These are phyloP conservation scores for Sphecodes monilicornis DNA, from an alignment of 2,888 invertebrate genomes.

Conservation along the genomic window DNA sequence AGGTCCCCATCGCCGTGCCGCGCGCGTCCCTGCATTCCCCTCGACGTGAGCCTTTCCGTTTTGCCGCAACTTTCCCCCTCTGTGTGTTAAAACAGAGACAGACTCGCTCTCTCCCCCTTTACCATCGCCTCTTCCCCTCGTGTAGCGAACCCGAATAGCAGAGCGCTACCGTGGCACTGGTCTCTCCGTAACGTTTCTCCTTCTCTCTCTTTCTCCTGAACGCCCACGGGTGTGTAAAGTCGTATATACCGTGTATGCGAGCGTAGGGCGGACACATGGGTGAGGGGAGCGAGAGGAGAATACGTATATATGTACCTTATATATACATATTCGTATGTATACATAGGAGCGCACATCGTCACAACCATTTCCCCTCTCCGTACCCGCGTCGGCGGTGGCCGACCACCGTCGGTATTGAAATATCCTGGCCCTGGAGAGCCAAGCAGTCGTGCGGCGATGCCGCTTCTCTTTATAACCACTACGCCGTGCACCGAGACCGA, in stretches of 20 bases:
- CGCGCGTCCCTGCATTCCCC: conserved; percentile 55
- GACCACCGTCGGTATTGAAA: conserved; percentile 78
- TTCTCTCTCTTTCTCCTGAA: conserved; percentile 49
- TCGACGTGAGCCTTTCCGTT: conserved; percentile 46
- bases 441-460: conserved; percentile 78
- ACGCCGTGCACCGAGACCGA: conserved; percentile 52
- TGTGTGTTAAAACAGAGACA: conserved; percentile 51
- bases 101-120: conserved; percentile 30
- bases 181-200: conserved; percentile 40
- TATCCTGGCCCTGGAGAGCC: conserved; percentile 78
- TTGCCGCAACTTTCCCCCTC: conserved; percentile 61
- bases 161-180: conserved; percentile 69
- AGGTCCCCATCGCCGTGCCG: conserved; percentile 54
- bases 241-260: conserved; percentile 55
- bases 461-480: conserved; percentile 75
- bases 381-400: conserved; percentile 69
- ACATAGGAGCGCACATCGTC: conserved; percentile 54
- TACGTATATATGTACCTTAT: conserved; percentile 18
- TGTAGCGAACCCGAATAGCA: conserved; percentile 73
- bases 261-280: conserved; percentile 66
- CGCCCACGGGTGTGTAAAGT: conserved; percentile 68
- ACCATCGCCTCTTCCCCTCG: conserved; percentile 55
- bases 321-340: conserved; percentile 37
- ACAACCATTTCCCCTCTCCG: conserved; percentile 61
- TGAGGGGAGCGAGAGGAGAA: conserved; percentile 51